Conservation (phyloP, 2,888 invertebrate species). For the Leptothorax acervorum region DNA sequence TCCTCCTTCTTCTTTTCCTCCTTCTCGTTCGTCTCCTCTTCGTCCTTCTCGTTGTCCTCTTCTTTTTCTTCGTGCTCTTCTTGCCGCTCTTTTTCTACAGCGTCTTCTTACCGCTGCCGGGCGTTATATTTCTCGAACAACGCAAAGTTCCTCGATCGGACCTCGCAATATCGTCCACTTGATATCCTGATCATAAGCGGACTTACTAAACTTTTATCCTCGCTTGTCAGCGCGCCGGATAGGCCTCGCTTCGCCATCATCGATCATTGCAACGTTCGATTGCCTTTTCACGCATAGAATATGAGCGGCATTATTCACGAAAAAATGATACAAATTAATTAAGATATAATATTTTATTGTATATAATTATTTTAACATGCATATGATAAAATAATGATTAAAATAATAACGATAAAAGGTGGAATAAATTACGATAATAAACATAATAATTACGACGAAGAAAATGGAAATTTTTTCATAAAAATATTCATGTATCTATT, state of each 20-base stretch:
- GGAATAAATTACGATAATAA: background rate
- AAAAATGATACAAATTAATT: background rate
- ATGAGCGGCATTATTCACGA: background rate
- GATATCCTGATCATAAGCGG: conserved; percentile 43
- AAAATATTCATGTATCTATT: background rate
- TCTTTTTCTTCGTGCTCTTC: conserved; percentile 47
- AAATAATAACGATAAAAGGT: background rate
- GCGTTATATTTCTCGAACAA: conserved; percentile 42
- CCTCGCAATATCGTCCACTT: conserved; percentile 10
- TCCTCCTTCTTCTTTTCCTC: conserved; percentile 44
- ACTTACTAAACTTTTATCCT: conserved; percentile 34
- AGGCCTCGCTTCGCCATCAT: background rate
- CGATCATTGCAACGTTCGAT: conserved; percentile 3
- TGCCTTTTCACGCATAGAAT: background rate
- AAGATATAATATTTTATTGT: background rate
- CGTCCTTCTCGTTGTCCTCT: conserved; percentile 43
- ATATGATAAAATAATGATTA: background rate
- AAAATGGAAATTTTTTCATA: background rate
- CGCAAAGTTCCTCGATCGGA: conserved; percentile 22
- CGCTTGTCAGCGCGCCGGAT: conserved; percentile 18
- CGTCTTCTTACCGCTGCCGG: conserved; percentile 12
- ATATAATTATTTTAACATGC: background rate
- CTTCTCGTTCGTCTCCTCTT: conserved; percentile 39
- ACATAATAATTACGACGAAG: background rate
- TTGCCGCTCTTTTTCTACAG: conserved; percentile 44